Evolutionary conservation across 2,113 vertebrate species (phyloP), one percentile per base, ranked within the genome.

Genomic region (Epinephelus fuscoguttatus): DNA sequence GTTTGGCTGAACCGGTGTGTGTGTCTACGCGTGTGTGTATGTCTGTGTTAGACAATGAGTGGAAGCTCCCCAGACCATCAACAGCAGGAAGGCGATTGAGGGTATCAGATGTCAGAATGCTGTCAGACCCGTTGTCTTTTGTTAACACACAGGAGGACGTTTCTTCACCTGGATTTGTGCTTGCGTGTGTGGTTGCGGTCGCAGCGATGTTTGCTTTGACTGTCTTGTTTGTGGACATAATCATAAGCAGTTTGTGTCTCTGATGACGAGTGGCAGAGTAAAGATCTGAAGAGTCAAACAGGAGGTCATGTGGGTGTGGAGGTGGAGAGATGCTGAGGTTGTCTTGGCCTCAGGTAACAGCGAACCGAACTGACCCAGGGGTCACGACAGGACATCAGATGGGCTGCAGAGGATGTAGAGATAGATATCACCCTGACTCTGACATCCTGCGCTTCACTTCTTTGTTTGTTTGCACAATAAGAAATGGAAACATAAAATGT

Each of bases 31-130:
- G 61, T 57, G 78, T 86, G 83, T 88, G 80, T 85, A 63, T 81
- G 89, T 87, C 75, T 81, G 82, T 79, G 81, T 92, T 77, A 92
- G 91, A 94, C 95, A 95, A 94, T 95, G 84, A 92, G 82, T 89
- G 90, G 91, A 94, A 91, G 91, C 92, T 83, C 86, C 81, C 72
- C 81, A 90, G 90, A 94, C 89, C 88, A 91, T 90, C 90, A 93
- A 94, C 93, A 94, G 94, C 92, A 93, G 94, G 93, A 94, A 94
- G 91, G 81, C 85, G 85, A 93, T 88, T 81, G 82, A 94, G 82
- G 81, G 88, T 92, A 92, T 95, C 93, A 89, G 79, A 92, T 95
- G 92, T 92, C 94, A 87, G 81, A 90, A 81, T 82, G 84, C 80
- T 76, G 79, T 83, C 83, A 75, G 73, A 27, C 62, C 67, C 64